Evolutionary conservation across 1,140 invertebrate species (phyloP), one percentile per base, ranked within the genome.

Genomic region (Oscheius sp.): DNA sequence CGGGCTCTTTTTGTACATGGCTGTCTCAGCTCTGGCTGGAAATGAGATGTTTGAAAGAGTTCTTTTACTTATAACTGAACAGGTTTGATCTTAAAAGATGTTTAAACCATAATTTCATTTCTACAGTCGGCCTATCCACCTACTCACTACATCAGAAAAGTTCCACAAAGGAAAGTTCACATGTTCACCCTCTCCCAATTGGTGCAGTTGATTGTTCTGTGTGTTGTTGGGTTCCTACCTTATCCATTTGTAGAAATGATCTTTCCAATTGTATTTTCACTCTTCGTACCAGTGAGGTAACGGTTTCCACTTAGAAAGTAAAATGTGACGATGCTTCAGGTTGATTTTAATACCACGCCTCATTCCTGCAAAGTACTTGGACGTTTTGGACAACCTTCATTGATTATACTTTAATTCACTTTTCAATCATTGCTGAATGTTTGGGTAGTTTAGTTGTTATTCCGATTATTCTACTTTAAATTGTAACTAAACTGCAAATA

Each of bases 41-140:
- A 90, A 89, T 81, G 89, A 90, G 81, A 88, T 90, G 86, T 90
- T 90, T 82, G 89, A 90, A 79, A 84, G 89, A 68, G 87, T 90
- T 20, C 86, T 88, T 26, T 85, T 90, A 13, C 85, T 90, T 20
- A 88, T 90, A 76, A 90, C 89, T 80, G 89, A 90, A 85, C 89
- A 90, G 87, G 89, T 89, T 79, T 32, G 72, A 10, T 42, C 38
- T 42, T 42, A 7, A 42, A 42, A 42, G 7, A 10, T 42, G 7
- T 42, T 42, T 42, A 10, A 10, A 10, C 38, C 7, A 42, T 42
- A n/a, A 42, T n/a, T 42, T 10, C 38, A n/a, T 42, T 42, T 35
- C 82, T 82, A 46, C 83, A 90, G 88, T 86, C 88, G 68, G 89
- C 89, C 1, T 90, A 90, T 79, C 89, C 89, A 52, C 89, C 89